phyloP scores from a whole-genome alignment of 2,113 vertebrate genomes.

The Equus quagga region DNA sequence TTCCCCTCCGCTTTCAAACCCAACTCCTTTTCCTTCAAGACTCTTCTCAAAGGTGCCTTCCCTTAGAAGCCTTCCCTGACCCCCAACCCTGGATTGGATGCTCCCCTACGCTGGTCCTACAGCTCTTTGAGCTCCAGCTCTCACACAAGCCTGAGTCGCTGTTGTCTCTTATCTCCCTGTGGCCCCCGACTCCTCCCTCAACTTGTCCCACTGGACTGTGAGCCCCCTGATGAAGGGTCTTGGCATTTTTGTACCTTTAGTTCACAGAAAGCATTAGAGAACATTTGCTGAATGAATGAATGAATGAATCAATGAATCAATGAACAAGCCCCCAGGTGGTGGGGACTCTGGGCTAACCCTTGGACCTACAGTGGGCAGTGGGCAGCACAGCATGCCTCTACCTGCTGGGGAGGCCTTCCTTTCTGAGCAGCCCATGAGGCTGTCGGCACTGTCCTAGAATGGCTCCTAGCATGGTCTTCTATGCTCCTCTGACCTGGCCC shows the following conservation, averaged over 20 bases:
- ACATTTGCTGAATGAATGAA: not conserved
- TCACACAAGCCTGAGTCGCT: not conserved
- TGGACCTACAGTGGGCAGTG: not conserved
- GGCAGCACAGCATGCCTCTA: not conserved
- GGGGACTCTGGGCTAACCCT: not conserved
- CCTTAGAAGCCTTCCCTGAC: not conserved
- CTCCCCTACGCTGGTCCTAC: too few species aligned
- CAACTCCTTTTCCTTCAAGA: not conserved
- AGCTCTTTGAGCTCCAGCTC: not conserved
- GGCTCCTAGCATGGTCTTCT: not conserved
- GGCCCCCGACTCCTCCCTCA: not conserved
- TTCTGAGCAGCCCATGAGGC: not conserved
- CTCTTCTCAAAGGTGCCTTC: not conserved
- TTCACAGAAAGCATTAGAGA: not conserved
- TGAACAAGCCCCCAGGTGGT: not conserved
- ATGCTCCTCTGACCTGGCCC: not conserved
- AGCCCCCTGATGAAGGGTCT: not conserved
- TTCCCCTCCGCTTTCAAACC: not conserved
- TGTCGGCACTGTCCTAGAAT: not conserved
- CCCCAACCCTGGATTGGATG: not conserved
- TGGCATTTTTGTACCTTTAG: not conserved
- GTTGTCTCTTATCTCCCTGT: not conserved
- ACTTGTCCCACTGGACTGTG: not conserved
- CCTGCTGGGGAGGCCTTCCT: not conserved
- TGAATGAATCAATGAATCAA: not conserved